These are phyloP conservation scores for Gonatopus flavifemur DNA, from an alignment of 1,140 invertebrate species.

Conservation along the genomic window DNA sequence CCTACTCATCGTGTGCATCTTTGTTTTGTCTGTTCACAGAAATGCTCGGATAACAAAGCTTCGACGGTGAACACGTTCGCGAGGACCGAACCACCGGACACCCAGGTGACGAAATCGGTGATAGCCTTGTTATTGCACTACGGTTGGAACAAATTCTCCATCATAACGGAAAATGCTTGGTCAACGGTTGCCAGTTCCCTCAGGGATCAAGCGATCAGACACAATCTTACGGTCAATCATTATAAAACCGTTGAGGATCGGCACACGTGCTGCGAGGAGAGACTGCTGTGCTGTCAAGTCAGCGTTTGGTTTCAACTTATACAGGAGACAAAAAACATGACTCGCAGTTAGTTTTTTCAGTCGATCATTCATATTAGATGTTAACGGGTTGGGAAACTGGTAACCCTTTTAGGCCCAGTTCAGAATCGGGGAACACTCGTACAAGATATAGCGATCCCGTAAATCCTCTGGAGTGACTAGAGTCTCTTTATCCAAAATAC, in stretches of 20 bases:
- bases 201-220: conserved; percentile 67
- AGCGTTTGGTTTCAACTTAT: conserved; percentile 84
- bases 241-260: conserved; percentile 67
- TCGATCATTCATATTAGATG: no score
- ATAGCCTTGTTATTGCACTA: conserved; percentile 86
- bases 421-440: no score
- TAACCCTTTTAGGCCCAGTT: conserved; percentile 7
- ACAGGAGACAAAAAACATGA: conserved; percentile 84
- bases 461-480: no score
- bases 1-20: no score
- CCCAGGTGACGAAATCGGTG: conserved; percentile 91
- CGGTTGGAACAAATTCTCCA: conserved; percentile 91
- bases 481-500: no score
- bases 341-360: conserved; percentile 81
- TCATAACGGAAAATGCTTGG: conserved; percentile 84
- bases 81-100: conserved; percentile 90
- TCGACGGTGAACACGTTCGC: conserved; percentile 89
- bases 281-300: conserved; percentile 71
- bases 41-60: conserved; percentile 89
- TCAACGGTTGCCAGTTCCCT: conserved; percentile 76
- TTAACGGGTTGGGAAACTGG: conserved; percentile 1
- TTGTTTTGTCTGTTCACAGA: conserved; percentile 63
- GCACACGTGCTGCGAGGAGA: conserved; percentile 74
- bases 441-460: no score
- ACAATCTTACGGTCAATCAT: conserved; percentile 83